Evolutionary conservation across 1,140 invertebrate genomes (phyloP), one percentile per base, ranked within the genome.

Genomic region (Hypsibius dujardini): DNA sequence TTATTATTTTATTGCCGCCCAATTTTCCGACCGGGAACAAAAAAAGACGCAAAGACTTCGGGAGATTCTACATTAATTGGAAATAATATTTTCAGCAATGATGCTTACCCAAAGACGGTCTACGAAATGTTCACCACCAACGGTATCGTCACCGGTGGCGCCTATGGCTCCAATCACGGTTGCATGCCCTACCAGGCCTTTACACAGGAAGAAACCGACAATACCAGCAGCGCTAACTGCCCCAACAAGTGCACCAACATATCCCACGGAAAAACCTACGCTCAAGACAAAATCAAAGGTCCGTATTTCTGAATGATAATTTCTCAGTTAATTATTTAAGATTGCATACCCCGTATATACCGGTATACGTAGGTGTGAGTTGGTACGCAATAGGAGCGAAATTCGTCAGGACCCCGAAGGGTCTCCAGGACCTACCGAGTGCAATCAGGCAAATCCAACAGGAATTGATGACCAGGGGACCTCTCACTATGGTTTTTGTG

Each of bases 81-180:
- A n/a, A n/a, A n/a, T n/a, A n/a, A 56, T n/a, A 7, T 7, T 56
- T 56, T 7, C 50, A 56, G 50, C n/a, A 56, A 56, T n/a, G 70
- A 75, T 1, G 81, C 76, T 74, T 81, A 75, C 74, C 72, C 73
- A 62, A 72, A 73, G 1, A 59, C 7, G 14, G 45, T 42, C 62
- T 67, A 73, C 50, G n/a, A 7, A 7, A 56, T 56, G 50, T 56
- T 56, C 50, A 56, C n/a, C n/a, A 56, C 7, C 50, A 56, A 56
- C 7, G 50, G 50, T n/a, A 7, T 56, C 47, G 82, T 83, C 2
- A 81, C 80, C 72, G 82, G 82, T 60, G 80, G 80, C 0, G 79
- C 79, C 70, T 82, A 78, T 73, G 77, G 76, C 71, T 75, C 75
- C 42, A 73, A 80, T 14, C 74, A 80, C 75, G 81, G 81, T 15